Percentiles rank a stretch among this genome's conserved stretches.
These are phyloP conservation scores for Haemorhous mexicanus DNA, from an alignment of 2,113 vertebrate genomes.

Conservation along the genomic window DNA sequence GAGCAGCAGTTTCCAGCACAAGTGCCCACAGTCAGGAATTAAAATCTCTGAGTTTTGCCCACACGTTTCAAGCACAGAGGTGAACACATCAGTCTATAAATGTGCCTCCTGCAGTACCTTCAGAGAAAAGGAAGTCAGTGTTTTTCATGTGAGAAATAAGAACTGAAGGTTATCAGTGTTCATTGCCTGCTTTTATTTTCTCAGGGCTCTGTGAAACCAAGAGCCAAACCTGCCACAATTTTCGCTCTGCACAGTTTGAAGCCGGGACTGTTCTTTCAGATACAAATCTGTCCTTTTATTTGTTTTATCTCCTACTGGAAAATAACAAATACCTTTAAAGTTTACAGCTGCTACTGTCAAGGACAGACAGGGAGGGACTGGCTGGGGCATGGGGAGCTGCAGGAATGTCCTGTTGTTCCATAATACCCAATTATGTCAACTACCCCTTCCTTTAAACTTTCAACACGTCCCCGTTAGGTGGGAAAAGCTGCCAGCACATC, in stretches of 20 bases:
- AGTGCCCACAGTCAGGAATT: not conserved
- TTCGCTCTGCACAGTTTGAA: not conserved
- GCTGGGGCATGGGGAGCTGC: not conserved
- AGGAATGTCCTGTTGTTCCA: not conserved
- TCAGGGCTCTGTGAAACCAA: not conserved
- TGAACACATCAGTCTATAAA: not conserved
- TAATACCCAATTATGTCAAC: not conserved
- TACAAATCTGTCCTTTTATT: not conserved
- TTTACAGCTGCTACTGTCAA: not conserved
- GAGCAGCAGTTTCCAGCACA: not conserved
- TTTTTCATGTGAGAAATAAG: not conserved
- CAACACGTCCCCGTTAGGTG: not conserved
- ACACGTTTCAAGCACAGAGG: accelerated
- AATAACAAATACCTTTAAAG: not conserved
- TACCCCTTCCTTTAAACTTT: not conserved
- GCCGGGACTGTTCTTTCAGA: not conserved
- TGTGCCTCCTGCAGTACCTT: not conserved
- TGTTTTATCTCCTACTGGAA: conserved; percentile 8
- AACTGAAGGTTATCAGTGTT: not conserved
- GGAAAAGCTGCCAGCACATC: conserved; percentile 14
- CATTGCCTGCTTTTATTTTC: not conserved
- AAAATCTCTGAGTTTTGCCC: not conserved
- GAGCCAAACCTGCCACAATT: not conserved
- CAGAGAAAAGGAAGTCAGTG: not conserved
- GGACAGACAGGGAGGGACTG: not conserved